Evolutionary conservation across 2,888 invertebrate genomes (phyloP).

Genomic region (Epirrita christyi): DNA sequence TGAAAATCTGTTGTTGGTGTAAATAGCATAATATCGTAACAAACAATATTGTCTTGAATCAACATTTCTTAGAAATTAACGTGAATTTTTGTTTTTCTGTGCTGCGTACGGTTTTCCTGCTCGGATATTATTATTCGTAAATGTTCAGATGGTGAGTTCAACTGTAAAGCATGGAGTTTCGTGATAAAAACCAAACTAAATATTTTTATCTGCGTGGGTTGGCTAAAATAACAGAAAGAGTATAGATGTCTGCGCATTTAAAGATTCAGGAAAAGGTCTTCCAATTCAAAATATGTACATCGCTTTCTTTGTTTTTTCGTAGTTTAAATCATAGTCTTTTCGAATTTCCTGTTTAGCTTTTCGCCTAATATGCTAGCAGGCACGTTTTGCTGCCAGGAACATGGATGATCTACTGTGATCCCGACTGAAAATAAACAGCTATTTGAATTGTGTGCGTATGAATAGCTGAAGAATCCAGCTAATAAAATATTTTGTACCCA

Average conservation of each 20-base stretch:
- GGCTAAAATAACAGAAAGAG: slow-evolving; percentile 12
- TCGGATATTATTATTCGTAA: slow-evolving; percentile 50
- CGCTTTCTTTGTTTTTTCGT: background rate
- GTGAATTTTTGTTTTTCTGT: slow-evolving; percentile 54
- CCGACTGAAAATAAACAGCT: no score
- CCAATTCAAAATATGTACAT: background rate
- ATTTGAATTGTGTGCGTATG: no score
- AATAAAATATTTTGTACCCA: slow-evolving; percentile 50
- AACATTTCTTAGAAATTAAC: slow-evolving; percentile 3
- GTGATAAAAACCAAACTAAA: slow-evolving; percentile 3
- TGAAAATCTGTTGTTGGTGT: no score
- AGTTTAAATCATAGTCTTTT: background rate
- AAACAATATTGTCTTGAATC: no score
- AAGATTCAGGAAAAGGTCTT: background rate
- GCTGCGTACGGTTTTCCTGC: slow-evolving; percentile 56
- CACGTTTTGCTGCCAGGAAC: no score
- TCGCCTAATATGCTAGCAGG: no score
- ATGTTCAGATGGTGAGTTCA: slow-evolving; percentile 66
- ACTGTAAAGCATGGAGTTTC: slow-evolving; percentile 43
- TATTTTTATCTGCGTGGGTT: slow-evolving; percentile 5
- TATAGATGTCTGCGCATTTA: background rate
- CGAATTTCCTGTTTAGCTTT: background rate
- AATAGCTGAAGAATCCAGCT: no score
- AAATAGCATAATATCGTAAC: no score
- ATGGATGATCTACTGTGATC: no score